Percentiles rank a stretch among this genome's conserved stretches.
phyloP scores from a whole-genome alignment of 2,888 invertebrate species.

The Masnerella sp. region DNA sequence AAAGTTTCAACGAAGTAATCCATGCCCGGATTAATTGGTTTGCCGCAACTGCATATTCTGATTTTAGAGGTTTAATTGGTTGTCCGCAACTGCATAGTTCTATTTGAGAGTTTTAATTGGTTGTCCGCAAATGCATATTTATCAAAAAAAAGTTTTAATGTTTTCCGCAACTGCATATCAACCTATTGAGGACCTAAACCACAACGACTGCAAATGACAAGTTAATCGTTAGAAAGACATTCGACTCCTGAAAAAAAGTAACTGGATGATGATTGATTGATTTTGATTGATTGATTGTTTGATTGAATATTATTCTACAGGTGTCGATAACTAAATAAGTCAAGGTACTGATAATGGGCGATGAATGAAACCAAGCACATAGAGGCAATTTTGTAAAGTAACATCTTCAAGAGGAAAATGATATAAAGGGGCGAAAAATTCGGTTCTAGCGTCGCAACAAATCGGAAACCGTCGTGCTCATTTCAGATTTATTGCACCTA shows the following conservation, averaged over 20 bases:
- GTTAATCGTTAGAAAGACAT: slow-evolving; percentile 32
- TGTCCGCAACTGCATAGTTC: no score
- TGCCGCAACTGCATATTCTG: no score
- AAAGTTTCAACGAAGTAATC: no score
- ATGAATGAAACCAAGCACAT: slow-evolving; percentile 69
- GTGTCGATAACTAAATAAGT: slow-evolving; percentile 58
- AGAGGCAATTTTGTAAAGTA: slow-evolving; percentile 61
- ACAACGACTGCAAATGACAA: slow-evolving; percentile 20
- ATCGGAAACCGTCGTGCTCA: background rate
- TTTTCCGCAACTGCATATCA: no score
- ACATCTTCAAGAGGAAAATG: slow-evolving; percentile 23
- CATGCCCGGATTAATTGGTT: no score
- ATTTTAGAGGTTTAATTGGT: no score
- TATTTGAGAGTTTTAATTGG: no score
- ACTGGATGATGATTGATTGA: slow-evolving; percentile 55
- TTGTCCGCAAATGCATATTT: no score
- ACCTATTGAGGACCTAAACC: no score
- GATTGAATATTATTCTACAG: slow-evolving; percentile 58
- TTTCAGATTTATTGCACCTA: background rate
- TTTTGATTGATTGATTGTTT: slow-evolving; percentile 50
- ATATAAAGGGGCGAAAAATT: slow-evolving; percentile 14
- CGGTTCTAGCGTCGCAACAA: background rate
- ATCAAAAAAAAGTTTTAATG: no score
- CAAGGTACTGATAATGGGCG: slow-evolving; percentile 64
- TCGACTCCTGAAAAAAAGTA: slow-evolving; percentile 56